Evolutionary conservation across 2,113 vertebrate genomes (phyloP), one percentile per base, ranked within the genome.

Genomic region (Bubo bubo): DNA sequence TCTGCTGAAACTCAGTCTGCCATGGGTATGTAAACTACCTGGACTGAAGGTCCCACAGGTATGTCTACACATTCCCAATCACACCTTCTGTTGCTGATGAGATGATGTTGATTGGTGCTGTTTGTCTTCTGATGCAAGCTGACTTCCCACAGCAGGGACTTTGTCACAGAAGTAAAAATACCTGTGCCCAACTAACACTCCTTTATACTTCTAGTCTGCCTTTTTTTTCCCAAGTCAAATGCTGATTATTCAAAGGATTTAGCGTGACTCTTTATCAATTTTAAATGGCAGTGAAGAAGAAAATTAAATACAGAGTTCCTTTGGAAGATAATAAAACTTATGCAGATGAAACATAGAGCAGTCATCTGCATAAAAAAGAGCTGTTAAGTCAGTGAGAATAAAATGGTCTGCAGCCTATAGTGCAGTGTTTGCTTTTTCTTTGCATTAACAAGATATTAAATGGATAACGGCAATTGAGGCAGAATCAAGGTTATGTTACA

Each of bases 261-360:
- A 86, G 35, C 39, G 59, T 18, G 35, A 86, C 67, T 84, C 76
- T 90, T 47, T 75, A 88, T 92, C 87, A 81, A 71, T 72, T 90
- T 82, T 93, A 94, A 83, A 45, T 77, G 63, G 75, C 90, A 96
- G 67, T 39, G 81, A 91, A 92, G 90, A 93, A 95, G 93, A 86
- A 94, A 91, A 96, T 96, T 86, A 96, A 97, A 93, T 79, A 92
- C 60, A 90, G 79, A 68, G 49, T 93, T 96, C 83, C 56, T 76
- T 58, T 83, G 74, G 74, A 94, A 96, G 95, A 91, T 94, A 94
- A 95, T 96, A 96, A 97, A 94, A 96, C 67, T 58, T 90, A 90
- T 6, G 59, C 74, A 90, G 90, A 92, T 93, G 90, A 95, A 96
- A 93, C 43, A 19, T 6, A 56, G 66, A 83, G 85, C 82, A 93